Percentiles rank a stretch among this genome's conserved stretches.
Evolutionary conservation across 1,140 invertebrate genomes (phyloP).

Genomic region (Bombus superbus): DNA sequence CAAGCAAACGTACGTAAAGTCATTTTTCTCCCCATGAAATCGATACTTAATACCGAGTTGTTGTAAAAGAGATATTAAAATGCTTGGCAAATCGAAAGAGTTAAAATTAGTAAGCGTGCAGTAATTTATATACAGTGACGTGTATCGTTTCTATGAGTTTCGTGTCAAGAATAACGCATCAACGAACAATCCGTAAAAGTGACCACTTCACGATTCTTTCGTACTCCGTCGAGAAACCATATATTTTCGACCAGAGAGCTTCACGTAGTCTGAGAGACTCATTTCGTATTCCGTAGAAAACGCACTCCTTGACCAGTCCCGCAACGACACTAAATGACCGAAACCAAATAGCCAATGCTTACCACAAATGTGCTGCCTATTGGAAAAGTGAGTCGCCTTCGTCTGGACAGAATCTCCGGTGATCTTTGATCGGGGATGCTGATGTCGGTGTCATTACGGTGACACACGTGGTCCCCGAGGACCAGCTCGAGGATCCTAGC

Average conservation of each 20-base stretch:
- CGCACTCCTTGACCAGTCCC: neutral
- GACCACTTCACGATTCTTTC: too few relatives aligned
- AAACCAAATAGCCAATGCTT: constrained; percentile 69
- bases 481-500: constrained; percentile 49
- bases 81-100: neutral
- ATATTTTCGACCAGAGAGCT: neutral
- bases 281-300: constrained; percentile 4
- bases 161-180: too few relatives aligned
- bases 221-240: neutral
- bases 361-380: constrained; percentile 84
- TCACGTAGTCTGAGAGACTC: neutral
- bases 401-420: constrained; percentile 71
- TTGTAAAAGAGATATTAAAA: neutral
- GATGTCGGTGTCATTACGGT: constrained; percentile 57
- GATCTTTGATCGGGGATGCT: constrained; percentile 46
- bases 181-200: too few relatives aligned
- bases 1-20: neutral
- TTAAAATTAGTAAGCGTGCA: neutral
- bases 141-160: too few relatives aligned
- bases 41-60: neutral
- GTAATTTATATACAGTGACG: too few relatives aligned
- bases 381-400: constrained; percentile 84
- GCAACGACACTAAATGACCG: neutral
- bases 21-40: neutral
- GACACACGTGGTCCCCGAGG: constrained; percentile 59